Conservation (phyloP, 2,113 vertebrate species). For the Sebastes schlegelii region DNA sequence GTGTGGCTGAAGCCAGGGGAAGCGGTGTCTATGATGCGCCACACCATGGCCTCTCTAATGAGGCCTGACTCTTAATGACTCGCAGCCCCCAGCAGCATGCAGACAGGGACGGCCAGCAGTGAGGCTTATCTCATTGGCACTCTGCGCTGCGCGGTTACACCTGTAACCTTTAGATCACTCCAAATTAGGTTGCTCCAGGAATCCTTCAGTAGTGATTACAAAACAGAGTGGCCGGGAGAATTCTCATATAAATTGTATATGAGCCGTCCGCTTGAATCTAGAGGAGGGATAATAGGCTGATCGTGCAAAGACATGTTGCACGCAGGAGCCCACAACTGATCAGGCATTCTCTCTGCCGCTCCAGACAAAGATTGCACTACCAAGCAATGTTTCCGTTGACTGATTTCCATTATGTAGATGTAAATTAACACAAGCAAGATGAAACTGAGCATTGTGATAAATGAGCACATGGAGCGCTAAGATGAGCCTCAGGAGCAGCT, state of each 20-base stretch:
- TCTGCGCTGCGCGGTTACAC: slow-evolving; percentile 65
- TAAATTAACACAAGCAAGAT: slow-evolving; percentile 60
- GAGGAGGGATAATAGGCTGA: slow-evolving; percentile 56
- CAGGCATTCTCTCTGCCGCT: slow-evolving; percentile 64
- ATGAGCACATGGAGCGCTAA: slow-evolving; percentile 39
- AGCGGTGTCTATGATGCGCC: slow-evolving; percentile 54
- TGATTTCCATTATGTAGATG: slow-evolving; percentile 71
- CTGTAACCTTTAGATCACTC: slow-evolving; percentile 78
- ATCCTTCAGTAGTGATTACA: slow-evolving; percentile 72
- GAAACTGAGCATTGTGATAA: slow-evolving; percentile 58
- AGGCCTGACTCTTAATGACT: slow-evolving; percentile 77
- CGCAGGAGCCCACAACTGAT: slow-evolving; percentile 53
- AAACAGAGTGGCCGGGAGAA: slow-evolving; percentile 68
- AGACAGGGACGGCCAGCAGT: slow-evolving; percentile 53
- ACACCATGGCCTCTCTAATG: slow-evolving; percentile 73
- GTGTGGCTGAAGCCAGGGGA: slow-evolving; percentile 48
- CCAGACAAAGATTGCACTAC: slow-evolving; percentile 56
- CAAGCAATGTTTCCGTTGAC: slow-evolving; percentile 60
- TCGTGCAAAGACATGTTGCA: slow-evolving; percentile 54
- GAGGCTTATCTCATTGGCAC: slow-evolving; percentile 69
- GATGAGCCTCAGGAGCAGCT: slow-evolving; percentile 50
- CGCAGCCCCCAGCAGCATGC: slow-evolving; percentile 44
- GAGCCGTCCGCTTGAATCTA: slow-evolving; percentile 55
- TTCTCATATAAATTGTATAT: slow-evolving; percentile 73
- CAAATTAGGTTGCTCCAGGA: slow-evolving; percentile 68